Base-by-base conservation (phyloP, 1,140 invertebrate genomes). In the Hydropsyche tenuis region DNA sequence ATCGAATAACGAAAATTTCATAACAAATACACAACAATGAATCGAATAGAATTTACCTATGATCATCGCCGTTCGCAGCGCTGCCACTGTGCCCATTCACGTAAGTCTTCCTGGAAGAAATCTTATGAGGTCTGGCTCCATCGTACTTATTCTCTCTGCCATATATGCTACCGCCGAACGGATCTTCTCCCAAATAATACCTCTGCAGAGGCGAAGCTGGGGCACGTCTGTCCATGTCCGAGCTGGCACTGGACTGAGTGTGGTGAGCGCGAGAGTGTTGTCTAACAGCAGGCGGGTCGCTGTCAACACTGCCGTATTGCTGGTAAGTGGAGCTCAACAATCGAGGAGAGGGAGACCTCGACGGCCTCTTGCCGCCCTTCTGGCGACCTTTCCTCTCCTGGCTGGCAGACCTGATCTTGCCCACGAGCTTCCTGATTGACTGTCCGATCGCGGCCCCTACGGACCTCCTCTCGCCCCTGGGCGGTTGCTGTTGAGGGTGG, bases 181-280 rank as follows among this genome's bases (percentile, higher is more conserved):
- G 92, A 85, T 94, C 92, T 82, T 94, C 92, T 11, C 92, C 92
- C 43, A 94, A 85, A 80, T 94, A 94, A 82, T 93, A 94, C 69
- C 90, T 88, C 78, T 92, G 91, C 48, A 89, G 82, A 0, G 90
- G 90, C 73, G 83, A 85, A 0, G 81, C 80, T 2, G 86, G 83
- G 18, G 84, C 85, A 30, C 79, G 72, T n/a, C 73, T 45, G 23
- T 77, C 78, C 76, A 77, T 77, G 66, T 69, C 73, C 66, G 65
- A 69, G 51, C 65, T 60, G 53, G 51, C 25, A 46, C 45, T 62
- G n/a, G 68, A 70, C 48, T 70, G 68, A 25, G 68, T 70, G 27
- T 45, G 42, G 68, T 70, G 68, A 43, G 64, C 68, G 51, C 68
- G 77, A 51, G 71, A 65, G 14, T 73, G 71, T 53, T 68, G 64